Percentiles rank a stretch among this genome's conserved stretches.
Evolutionary conservation across 2,888 invertebrate species (phyloP).

Genomic region (Eugnorisma glareosa): DNA sequence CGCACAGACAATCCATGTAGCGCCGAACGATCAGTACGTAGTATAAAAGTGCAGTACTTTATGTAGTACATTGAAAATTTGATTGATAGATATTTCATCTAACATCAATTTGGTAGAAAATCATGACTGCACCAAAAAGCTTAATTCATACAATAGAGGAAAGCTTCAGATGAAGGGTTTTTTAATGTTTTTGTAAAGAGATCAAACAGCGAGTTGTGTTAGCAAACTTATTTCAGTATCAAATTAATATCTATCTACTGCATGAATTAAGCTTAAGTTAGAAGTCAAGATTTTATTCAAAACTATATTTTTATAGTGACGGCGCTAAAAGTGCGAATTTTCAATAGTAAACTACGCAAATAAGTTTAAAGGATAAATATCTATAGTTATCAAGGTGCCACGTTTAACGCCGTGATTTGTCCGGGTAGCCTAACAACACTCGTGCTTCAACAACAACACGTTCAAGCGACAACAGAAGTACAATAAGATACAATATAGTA

Average conservation of each 20-base stretch:
- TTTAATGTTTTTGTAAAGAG: constrained; percentile 37
- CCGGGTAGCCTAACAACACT: constrained; percentile 87
- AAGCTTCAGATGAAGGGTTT: constrained; percentile 31
- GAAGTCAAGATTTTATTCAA: constrained; percentile 66
- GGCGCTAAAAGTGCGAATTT: constrained; percentile 78
- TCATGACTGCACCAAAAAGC: constrained; percentile 51
- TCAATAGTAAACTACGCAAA: constrained; percentile 64
- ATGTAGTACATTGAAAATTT: constrained; percentile 52
- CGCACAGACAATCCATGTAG: constrained; percentile 62
- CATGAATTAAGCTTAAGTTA: constrained; percentile 70
- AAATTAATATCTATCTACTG: constrained; percentile 61
- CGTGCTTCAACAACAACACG: constrained; percentile 88
- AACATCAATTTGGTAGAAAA: constrained; percentile 50
- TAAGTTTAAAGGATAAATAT: constrained; percentile 64
- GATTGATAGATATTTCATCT: constrained; percentile 47
- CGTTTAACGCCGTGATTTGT: constrained; percentile 82
- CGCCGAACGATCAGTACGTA: constrained; percentile 53
- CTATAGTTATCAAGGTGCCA: constrained; percentile 60
- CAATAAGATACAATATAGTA: constrained; percentile 86
- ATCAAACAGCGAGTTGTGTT: constrained; percentile 58
- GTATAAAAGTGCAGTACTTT: constrained; percentile 56
- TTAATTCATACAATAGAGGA: constrained; percentile 64
- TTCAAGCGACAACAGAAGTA: constrained; percentile 89
- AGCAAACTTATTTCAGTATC: constrained; percentile 49
- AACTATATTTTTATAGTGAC: constrained; percentile 60